A percentile compares a stretch with the other conserved stretches of the same genome.
These are phyloP conservation scores for Brachypodius melanocephalos DNA, from an alignment of 2,113 vertebrate species.

Conservation along the genomic window DNA sequence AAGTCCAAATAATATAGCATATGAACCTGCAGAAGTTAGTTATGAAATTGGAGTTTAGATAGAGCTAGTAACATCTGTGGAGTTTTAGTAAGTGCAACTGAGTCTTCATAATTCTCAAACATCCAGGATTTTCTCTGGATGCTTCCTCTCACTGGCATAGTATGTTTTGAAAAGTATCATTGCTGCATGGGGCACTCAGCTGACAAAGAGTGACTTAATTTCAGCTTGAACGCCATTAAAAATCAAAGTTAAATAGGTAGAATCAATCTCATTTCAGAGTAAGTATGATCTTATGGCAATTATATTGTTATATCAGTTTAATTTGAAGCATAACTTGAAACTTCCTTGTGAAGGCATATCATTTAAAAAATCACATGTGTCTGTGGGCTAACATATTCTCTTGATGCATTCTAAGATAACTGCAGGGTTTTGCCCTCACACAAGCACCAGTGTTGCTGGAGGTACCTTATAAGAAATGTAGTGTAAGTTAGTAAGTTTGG, in stretches of 20 bases:
- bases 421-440: not conserved
- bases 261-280: not conserved
- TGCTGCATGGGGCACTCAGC: not conserved
- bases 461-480: not conserved
- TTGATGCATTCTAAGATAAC: not conserved
- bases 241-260: not conserved
- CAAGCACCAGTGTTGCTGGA: fast-evolving
- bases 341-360: not conserved
- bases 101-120: not conserved
- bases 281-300: not conserved
- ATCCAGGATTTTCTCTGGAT: not conserved
- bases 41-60: not conserved
- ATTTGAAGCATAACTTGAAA: not conserved
- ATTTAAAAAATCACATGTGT: not conserved
- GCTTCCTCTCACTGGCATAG: not conserved
- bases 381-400: not conserved
- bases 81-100: not conserved
- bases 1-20: not conserved
- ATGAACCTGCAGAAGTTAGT: not conserved
- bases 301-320: not conserved
- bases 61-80: not conserved
- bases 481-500: not conserved
- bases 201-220: not conserved
- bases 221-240: not conserved
- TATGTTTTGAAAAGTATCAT: not conserved